phyloP scores from a whole-genome alignment of 2,797 vertebrate species.

The Lithobates pipiens region DNA sequence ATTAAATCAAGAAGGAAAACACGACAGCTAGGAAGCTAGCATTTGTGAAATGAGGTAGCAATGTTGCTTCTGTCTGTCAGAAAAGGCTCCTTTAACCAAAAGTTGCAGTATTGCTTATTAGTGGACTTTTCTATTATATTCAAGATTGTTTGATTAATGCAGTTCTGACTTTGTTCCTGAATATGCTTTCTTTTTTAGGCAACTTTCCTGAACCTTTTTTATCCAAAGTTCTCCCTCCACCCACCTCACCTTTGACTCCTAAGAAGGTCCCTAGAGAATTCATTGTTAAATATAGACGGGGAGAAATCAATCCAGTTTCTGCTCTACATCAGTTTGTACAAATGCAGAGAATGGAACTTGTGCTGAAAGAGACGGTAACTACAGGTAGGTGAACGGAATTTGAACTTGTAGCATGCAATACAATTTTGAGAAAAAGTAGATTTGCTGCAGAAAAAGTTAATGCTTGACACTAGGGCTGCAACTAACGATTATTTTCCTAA shows the following conservation, averaged over 20 bases:
- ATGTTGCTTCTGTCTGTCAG: not conserved
- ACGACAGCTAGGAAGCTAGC: too few relatives aligned
- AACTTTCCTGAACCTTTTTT: slow-evolving; percentile 65
- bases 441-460: too few relatives aligned
- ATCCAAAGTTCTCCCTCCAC: slow-evolving; percentile 59
- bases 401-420: not conserved
- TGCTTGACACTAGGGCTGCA: too few relatives aligned
- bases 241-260: slow-evolving; percentile 60
- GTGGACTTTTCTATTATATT: not conserved
- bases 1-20: too few relatives aligned
- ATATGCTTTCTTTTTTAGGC: slow-evolving; percentile 61
- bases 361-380: slow-evolving; percentile 88
- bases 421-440: not conserved
- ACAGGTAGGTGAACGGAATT: slow-evolving; percentile 72
- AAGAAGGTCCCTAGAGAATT: slow-evolving; percentile 71
- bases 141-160: too few relatives aligned
- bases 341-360: slow-evolving; percentile 77
- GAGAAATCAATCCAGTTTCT: slow-evolving; percentile 80
- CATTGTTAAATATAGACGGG: slow-evolving; percentile 79
- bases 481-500: too few relatives aligned
- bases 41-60: not conserved
- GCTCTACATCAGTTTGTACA: slow-evolving; percentile 84
- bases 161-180: not conserved
- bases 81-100: too few relatives aligned
- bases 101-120: not conserved